Evolutionary conservation across 2,888 invertebrate species (phyloP), one percentile per base, ranked within the genome.

Genomic region (Tetheella fluctuosa): DNA sequence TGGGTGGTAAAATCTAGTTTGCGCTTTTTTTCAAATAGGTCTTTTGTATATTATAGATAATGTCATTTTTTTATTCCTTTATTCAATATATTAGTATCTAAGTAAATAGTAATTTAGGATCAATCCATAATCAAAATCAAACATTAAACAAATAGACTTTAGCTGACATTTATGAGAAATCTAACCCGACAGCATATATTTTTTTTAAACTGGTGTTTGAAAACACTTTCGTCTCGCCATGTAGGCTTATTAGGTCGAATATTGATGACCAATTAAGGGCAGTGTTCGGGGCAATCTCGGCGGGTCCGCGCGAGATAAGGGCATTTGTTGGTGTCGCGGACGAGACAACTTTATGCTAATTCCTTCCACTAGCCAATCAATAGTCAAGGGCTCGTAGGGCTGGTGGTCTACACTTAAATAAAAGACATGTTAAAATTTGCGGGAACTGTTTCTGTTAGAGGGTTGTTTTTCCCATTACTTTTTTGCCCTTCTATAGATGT

Each of bases 231-330:
- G 59, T 3, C 8, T 65, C 17, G 13, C 80, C 78, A 67, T 74
- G 62, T 71, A 64, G 59, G 60, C 78, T 83, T 85, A 85, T 84
- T 83, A 85, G 85, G 79, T 73, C 74, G 83, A 82, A 91, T 91
- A 91, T 91, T 90, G 91, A 91, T 90, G 90, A 88, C 85, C 91
- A 91, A 92, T 92, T 92, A 91, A 90, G 90, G 75, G 79, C 72
- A 75, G 84, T 89, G 90, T 89, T 85, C 82, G 72, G 73, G 75
- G 83, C 84, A 86, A 90, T 90, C 90, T 85, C 80, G 77, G 74
- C 68, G 69, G 69, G 64, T 52, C 59, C 61, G 64, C 67, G 69
- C 65, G 73, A 83, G 90, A 91, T 91, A 91, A 88, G 80, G 71
- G 79, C 85, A 88, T 91, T 90, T 85, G 88, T 88, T 88, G 87